A percentile compares a stretch with the other conserved stretches of the same genome.
These are phyloP conservation scores for Gallinago solitaria DNA, from an alignment of 2,797 vertebrate species.

Conservation along the genomic window DNA sequence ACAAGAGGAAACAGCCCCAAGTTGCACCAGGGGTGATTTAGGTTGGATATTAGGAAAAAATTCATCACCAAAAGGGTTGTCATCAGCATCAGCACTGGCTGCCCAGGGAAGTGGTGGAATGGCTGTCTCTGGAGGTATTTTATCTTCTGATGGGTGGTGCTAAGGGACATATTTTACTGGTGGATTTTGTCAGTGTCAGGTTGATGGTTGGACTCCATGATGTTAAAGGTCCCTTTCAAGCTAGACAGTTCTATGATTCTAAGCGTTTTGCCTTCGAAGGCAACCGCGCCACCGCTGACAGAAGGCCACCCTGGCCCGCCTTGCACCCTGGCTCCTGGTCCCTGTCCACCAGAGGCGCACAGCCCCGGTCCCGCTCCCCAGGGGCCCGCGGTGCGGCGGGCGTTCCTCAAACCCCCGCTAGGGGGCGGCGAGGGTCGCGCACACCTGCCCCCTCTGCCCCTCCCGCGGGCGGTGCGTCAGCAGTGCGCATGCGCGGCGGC, in stretches of 20 bases:
- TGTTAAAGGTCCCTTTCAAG: neutral
- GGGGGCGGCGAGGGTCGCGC: neutral
- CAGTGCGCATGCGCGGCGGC: neutral
- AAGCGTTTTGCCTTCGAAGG: neutral
- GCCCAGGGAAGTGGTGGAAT: neutral
- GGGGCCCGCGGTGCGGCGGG: neutral
- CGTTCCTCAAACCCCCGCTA: neutral
- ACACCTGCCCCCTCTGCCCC: neutral
- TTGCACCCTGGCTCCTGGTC: too few relatives aligned
- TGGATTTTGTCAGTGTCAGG: too few relatives aligned
- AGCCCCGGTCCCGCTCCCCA: too few relatives aligned
- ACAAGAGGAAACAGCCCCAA: neutral
- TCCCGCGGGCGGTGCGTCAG: neutral
- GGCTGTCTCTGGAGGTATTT: neutral
- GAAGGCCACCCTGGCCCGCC: rapidly evolving
- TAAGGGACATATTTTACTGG: neutral
- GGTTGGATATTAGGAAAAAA: neutral
- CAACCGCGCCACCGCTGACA: rapidly evolving
- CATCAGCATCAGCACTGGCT: neutral
- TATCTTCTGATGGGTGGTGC: neutral
- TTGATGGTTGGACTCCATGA: neutral
- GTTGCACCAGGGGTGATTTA: neutral
- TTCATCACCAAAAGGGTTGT: neutral
- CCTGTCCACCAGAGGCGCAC: neutral
- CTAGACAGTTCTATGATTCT: neutral